phyloP scores from a whole-genome alignment of 2,888 invertebrate species.

The Lasius platythorax region DNA sequence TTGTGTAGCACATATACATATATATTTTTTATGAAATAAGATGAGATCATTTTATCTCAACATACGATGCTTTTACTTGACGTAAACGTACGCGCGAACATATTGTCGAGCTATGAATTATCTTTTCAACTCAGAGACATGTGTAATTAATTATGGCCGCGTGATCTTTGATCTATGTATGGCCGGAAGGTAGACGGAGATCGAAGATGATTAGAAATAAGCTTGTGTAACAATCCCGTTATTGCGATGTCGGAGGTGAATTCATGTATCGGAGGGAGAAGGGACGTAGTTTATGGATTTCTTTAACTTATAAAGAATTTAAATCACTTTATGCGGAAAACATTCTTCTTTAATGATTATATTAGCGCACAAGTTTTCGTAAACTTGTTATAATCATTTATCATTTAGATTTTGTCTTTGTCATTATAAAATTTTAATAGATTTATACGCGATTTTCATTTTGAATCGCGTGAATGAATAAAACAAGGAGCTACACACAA shows the following conservation, averaged over 20 bases:
- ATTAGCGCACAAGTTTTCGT: neutral
- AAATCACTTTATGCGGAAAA: constrained; percentile 31
- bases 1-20: neutral
- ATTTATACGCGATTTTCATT: neutral
- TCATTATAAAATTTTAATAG: neutral
- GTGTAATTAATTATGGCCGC: constrained; percentile 62
- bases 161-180: constrained; percentile 42
- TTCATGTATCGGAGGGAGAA: neutral
- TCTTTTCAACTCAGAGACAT: constrained; percentile 36
- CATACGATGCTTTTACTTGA: constrained; percentile 24
- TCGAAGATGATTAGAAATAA: constrained; percentile 63
- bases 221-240: constrained; percentile 47
- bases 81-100: constrained; percentile 49
- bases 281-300: constrained; percentile 33
- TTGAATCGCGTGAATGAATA: neutral
- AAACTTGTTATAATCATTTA: neutral
- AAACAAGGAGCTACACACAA: neutral
- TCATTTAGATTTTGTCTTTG: neutral
- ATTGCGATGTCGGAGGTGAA: constrained; percentile 38
- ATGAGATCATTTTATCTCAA: constrained; percentile 5
- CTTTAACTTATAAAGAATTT: constrained; percentile 40
- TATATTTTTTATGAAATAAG: constrained; percentile 12
- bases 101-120: constrained; percentile 49
- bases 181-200: constrained; percentile 41
- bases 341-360: too few relatives aligned